Evolutionary conservation across 2,113 vertebrate species (phyloP).

Genomic region (Sinocyclocheilus anophthalmus): DNA sequence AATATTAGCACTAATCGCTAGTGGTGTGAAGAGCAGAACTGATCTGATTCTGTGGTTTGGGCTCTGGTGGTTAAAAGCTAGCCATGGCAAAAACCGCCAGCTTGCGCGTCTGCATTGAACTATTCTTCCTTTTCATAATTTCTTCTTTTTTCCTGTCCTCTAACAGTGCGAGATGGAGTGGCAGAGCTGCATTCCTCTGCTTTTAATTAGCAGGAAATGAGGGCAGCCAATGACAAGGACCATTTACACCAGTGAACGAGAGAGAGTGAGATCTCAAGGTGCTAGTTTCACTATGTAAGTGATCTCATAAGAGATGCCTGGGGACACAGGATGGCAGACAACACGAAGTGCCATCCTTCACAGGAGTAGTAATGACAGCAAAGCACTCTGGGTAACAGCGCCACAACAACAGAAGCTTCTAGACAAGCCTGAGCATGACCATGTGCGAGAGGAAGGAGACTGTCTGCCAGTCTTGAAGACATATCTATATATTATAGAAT

Average conservation of each 20-base stretch:
- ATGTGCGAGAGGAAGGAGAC: slow-evolving; percentile 4
- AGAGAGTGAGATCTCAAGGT: slow-evolving; percentile 38
- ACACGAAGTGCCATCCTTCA: slow-evolving; percentile 31
- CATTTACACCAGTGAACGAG: slow-evolving; percentile 50
- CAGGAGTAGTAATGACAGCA: slow-evolving; percentile 3
- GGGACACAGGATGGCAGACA: slow-evolving; percentile 31
- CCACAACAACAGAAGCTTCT: slow-evolving; percentile 29
- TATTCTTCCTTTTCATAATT: background rate
- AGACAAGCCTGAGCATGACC: slow-evolving; percentile 19
- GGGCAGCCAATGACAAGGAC: slow-evolving; percentile 59
- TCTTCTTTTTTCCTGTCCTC: slow-evolving; percentile 7
- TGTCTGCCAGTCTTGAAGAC: background rate
- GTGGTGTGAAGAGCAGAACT: background rate
- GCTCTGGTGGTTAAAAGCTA: slow-evolving; percentile 22
- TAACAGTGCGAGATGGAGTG: slow-evolving; percentile 11
- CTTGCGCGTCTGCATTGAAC: background rate
- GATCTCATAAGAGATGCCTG: slow-evolving; percentile 48
- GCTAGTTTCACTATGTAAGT: slow-evolving; percentile 38
- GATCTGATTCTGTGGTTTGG: background rate
- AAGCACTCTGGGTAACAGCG: slow-evolving; percentile 34
- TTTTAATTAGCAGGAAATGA: slow-evolving; percentile 63
- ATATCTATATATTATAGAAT: background rate
- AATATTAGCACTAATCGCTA: background rate
- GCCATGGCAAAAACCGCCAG: background rate
- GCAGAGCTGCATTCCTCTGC: slow-evolving; percentile 39